phyloP scores from a whole-genome alignment of 2,113 vertebrate species.

The Nothoprocta perdicaria region DNA sequence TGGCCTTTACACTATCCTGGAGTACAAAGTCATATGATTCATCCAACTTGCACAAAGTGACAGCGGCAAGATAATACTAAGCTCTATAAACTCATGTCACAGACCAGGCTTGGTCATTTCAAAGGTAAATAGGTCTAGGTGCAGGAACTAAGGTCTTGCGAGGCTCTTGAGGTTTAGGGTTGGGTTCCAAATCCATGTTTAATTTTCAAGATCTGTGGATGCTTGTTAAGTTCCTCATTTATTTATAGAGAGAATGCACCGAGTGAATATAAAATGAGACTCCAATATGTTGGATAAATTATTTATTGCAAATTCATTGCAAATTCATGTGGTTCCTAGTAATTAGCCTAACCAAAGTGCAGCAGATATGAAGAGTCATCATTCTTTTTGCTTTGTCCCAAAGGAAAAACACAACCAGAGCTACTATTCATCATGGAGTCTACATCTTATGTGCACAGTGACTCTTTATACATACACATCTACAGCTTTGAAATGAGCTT shows the following conservation, averaged over 20 bases:
- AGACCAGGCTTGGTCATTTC: neutral
- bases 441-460: neutral
- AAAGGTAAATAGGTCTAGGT: neutral
- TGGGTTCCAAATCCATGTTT: neutral
- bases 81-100: neutral
- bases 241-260: neutral
- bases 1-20: neutral
- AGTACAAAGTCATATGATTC: neutral
- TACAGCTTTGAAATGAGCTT: neutral
- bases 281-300: slow-evolving; percentile 1
- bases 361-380: neutral
- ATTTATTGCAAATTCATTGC: slow-evolving; percentile 17
- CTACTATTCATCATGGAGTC: neutral
- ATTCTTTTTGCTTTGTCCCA: slow-evolving; percentile 18
- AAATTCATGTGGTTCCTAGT: slow-evolving; percentile 11
- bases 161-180: neutral
- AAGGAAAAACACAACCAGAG: neutral
- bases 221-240: neutral
- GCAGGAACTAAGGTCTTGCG: neutral
- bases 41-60: neutral
- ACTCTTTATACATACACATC: neutral
- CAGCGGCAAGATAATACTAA: neutral
- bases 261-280: neutral
- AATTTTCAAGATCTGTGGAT: neutral
- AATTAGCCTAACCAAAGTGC: slow-evolving; percentile 12